A percentile compares a stretch with the other conserved stretches of the same genome.
Evolutionary conservation across 2,113 vertebrate species (phyloP).

Genomic region (Epinephelus fuscoguttatus): DNA sequence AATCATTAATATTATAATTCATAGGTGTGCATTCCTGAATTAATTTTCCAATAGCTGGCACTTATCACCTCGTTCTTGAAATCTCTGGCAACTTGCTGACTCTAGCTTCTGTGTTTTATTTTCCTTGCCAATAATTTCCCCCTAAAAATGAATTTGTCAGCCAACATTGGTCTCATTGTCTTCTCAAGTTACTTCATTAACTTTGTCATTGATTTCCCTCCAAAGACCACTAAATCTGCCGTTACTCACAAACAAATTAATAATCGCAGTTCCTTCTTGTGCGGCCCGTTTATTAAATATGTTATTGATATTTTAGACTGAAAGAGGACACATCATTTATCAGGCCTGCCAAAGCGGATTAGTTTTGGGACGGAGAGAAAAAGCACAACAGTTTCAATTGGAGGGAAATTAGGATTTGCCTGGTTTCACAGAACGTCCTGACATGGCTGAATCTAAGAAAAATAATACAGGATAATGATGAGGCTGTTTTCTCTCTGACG

Average conservation of each 20-base stretch:
- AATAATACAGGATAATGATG: constrained; percentile 8
- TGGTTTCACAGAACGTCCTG: not conserved
- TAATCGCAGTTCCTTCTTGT: constrained; percentile 4
- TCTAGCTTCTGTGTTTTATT: constrained; percentile 8
- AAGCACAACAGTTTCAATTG: not conserved
- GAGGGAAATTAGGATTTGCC: constrained; percentile 11
- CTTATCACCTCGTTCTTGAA: not conserved
- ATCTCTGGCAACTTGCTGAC: constrained; percentile 5
- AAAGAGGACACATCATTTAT: not conserved
- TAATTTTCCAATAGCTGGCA: not conserved
- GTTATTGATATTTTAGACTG: constrained; percentile 25
- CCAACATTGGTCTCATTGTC: not conserved
- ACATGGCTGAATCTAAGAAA: constrained; percentile 6
- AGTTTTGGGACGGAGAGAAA: not conserved
- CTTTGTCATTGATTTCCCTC: constrained; percentile 23
- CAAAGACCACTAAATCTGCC: constrained; percentile 5
- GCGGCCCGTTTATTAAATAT: constrained; percentile 3
- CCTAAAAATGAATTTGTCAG: not conserved
- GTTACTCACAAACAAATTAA: constrained; percentile 14
- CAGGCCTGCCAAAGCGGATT: not conserved
- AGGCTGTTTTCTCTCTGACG: constrained; percentile 6
- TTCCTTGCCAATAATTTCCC: not conserved
- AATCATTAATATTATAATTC: not conserved
- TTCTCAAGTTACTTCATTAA: constrained; percentile 9
- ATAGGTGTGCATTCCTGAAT: not conserved